phyloP scores from a whole-genome alignment of 2,888 invertebrate genomes.

The Lasioglossum malachurum region DNA sequence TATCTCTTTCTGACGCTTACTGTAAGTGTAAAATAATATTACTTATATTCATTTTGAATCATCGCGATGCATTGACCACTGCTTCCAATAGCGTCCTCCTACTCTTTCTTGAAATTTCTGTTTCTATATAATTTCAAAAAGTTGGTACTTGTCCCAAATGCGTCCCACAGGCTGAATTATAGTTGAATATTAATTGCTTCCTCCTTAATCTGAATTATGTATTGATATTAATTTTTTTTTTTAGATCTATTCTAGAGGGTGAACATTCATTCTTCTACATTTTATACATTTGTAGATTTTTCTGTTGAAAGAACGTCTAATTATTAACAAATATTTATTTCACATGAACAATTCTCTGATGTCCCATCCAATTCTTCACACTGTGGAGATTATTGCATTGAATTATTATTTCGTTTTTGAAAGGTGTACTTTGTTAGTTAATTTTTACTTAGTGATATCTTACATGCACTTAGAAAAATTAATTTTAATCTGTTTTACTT shows the following conservation, averaged over 20 bases:
- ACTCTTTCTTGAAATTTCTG: background rate
- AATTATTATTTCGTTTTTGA: background rate
- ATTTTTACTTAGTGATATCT: background rate
- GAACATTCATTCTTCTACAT: background rate
- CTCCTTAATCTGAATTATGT: background rate
- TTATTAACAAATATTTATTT: background rate
- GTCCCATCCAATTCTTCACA: background rate
- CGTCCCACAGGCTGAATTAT: constrained; percentile 53
- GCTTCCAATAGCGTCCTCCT: too few species aligned
- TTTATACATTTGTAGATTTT: background rate
- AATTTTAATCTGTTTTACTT: background rate
- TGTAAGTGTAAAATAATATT: background rate
- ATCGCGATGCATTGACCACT: too few species aligned
- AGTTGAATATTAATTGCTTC: constrained; percentile 39
- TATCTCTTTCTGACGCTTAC: background rate
- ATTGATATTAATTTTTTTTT: background rate
- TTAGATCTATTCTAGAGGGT: background rate
- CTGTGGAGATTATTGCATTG: background rate
- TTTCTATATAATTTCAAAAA: background rate
- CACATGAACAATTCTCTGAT: background rate
- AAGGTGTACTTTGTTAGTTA: background rate
- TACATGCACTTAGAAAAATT: background rate
- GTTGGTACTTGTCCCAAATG: background rate
- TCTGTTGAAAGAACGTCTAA: background rate
- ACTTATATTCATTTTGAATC: too few species aligned